phyloP scores from a whole-genome alignment of 2,113 vertebrate genomes.

The Phylloscopus whistleri region DNA sequence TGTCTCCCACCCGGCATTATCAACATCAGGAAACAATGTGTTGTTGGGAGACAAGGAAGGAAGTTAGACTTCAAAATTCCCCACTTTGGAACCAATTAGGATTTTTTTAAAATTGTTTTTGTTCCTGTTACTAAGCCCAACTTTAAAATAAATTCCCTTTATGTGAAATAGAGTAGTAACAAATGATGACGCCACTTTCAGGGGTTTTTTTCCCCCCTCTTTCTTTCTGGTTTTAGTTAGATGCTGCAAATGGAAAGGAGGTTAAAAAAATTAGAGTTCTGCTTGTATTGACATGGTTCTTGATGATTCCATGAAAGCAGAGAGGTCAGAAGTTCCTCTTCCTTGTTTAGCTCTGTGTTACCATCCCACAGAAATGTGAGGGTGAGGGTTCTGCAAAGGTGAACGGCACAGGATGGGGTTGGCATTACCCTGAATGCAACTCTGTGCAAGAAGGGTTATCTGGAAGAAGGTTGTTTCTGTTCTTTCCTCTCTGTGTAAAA shows the following conservation, averaged over 20 bases:
- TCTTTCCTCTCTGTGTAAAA: background rate
- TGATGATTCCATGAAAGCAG: background rate
- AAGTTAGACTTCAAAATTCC: background rate
- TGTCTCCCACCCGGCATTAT: background rate
- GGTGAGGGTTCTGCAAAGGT: background rate
- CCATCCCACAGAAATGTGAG: background rate
- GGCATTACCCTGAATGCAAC: background rate
- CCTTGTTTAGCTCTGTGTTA: background rate
- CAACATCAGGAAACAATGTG: background rate
- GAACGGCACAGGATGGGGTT: fast-evolving
- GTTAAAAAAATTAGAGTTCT: fast-evolving
- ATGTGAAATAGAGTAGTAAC: background rate
- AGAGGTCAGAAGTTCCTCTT: background rate
- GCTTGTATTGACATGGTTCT: background rate
- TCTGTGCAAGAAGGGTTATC: background rate
- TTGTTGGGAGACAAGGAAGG: background rate
- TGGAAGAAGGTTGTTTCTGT: background rate
- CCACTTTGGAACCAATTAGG: background rate
- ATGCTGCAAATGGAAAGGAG: background rate
- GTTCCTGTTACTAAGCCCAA: background rate
- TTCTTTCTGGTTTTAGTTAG: background rate
- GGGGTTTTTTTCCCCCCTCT: fast-evolving
- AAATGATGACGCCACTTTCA: fast-evolving
- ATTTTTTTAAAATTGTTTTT: background rate
- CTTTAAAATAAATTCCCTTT: background rate